A percentile compares a stretch with the other conserved stretches of the same genome.
Evolutionary conservation across 2,888 invertebrate species (phyloP).

Genomic region (Enoplolaimus lenunculus): DNA sequence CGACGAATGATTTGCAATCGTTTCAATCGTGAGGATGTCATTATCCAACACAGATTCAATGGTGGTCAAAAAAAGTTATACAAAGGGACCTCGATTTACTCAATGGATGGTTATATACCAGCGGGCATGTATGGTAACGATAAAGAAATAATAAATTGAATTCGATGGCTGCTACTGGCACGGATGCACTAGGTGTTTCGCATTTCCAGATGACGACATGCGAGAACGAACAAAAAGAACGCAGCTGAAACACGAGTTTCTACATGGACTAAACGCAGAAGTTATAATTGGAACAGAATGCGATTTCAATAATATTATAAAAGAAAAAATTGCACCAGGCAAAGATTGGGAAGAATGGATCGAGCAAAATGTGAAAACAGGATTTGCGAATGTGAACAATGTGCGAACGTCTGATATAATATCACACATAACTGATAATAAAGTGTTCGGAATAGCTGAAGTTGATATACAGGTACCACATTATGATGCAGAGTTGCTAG

Average conservation of each 20-base stretch:
- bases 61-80: not conserved
- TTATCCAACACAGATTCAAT: not conserved
- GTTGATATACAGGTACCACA: not conserved
- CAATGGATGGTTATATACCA: not conserved
- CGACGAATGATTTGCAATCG: not conserved
- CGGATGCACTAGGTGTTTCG: not conserved
- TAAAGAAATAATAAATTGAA: not conserved
- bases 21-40: not conserved
- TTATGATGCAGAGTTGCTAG: not conserved
- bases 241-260: not conserved
- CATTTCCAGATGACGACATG: not conserved
- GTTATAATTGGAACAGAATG: not conserved
- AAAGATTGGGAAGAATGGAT: too few species aligned
- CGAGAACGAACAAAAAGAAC: not conserved
- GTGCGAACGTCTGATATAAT: too few species aligned
- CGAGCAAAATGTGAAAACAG: too few species aligned
- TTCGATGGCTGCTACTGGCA: not conserved
- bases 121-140: not conserved
- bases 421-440: too few species aligned
- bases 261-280: not conserved
- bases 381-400: too few species aligned
- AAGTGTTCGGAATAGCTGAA: not conserved
- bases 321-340: too few species aligned
- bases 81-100: not conserved
- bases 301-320: too few species aligned